These are phyloP conservation scores for Pelodiscus sinensis DNA, from an alignment of 2,113 vertebrate species.

Conservation along the genomic window DNA sequence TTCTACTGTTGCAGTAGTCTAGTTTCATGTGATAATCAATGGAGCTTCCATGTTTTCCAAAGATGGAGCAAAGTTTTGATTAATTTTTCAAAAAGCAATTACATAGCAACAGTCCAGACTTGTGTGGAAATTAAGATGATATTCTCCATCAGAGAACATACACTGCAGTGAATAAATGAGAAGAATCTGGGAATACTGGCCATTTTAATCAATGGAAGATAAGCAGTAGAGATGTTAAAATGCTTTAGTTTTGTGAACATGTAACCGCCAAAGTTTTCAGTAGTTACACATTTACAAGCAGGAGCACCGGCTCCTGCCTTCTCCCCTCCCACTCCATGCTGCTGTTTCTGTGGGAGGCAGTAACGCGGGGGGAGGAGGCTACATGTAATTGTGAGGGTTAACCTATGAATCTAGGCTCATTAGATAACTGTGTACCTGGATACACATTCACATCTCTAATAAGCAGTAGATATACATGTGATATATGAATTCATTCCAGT, in stretches of 20 bases:
- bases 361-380: too few relatives aligned
- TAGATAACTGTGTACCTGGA: too few relatives aligned
- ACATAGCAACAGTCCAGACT: neutral
- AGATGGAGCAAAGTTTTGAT: accelerated
- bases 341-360: too few relatives aligned
- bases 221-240: too few relatives aligned
- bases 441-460: too few relatives aligned
- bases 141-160: accelerated
- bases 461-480: neutral
- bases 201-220: neutral
- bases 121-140: neutral
- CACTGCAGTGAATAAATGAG: neutral
- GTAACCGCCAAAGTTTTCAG: too few relatives aligned
- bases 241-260: too few relatives aligned
- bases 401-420: too few relatives aligned
- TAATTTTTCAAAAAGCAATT: neutral
- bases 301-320: too few relatives aligned
- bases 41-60: neutral
- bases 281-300: too few relatives aligned
- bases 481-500: neutral
- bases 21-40: accelerated
- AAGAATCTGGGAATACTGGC: neutral
- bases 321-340: too few relatives aligned
- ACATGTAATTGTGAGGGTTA: too few relatives aligned
- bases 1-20: neutral